Evolutionary conservation across 2,113 vertebrate species (phyloP).

Genomic region (Puma concolor): DNA sequence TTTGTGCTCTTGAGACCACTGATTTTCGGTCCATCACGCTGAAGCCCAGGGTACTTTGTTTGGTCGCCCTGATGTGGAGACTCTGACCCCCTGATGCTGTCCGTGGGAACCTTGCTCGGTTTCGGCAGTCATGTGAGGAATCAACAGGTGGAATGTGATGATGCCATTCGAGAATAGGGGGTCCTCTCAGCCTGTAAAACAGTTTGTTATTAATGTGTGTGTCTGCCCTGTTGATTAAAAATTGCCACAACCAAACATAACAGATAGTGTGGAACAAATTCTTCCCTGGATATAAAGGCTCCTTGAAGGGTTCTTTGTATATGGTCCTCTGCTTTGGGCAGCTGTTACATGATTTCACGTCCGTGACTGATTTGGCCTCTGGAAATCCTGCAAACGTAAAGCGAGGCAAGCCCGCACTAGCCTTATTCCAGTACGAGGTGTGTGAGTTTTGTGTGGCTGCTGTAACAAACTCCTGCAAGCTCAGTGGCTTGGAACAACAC

Average conservation of each 20-base stretch:
- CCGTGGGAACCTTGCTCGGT: constrained; percentile 3
- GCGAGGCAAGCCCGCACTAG: not conserved
- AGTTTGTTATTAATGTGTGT: not conserved
- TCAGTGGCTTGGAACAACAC: not conserved
- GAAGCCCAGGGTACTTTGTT: constrained; percentile 3
- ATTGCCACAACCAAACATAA: not conserved
- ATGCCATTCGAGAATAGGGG: not conserved
- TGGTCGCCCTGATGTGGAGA: not conserved
- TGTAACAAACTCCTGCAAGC: not conserved
- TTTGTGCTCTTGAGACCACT: not conserved
- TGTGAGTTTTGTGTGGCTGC: not conserved
- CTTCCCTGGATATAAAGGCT: not conserved
- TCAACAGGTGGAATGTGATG: not conserved
- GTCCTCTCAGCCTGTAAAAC: not conserved
- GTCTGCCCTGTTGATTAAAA: not conserved
- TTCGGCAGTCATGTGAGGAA: not conserved
- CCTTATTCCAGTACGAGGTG: not conserved
- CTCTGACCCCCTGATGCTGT: not conserved
- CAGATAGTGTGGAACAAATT: not conserved
- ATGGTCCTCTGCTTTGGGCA: not conserved
- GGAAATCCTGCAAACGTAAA: not conserved
- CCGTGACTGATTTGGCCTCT: not conserved
- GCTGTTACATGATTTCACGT: not conserved
- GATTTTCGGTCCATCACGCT: constrained; percentile 31
- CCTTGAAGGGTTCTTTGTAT: not conserved